A percentile compares a stretch with the other conserved stretches of the same genome.
These are phyloP conservation scores for Calonectris borealis DNA, from an alignment of 2,113 vertebrate genomes.

Conservation along the genomic window DNA sequence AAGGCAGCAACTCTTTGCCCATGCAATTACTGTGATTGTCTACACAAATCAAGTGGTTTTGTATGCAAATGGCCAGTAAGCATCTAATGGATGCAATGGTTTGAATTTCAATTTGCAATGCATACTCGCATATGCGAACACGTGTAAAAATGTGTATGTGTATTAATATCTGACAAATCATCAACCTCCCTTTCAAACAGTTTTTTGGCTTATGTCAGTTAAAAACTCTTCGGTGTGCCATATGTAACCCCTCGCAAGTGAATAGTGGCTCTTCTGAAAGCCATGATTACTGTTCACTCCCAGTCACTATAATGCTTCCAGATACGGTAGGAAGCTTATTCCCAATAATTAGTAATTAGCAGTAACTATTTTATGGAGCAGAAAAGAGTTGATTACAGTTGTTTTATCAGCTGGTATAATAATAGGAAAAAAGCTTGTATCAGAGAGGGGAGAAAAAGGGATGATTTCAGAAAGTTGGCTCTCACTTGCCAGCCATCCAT, in stretches of 20 bases:
- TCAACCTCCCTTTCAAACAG: background rate
- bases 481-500: constrained; percentile 9
- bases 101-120: constrained; percentile 47
- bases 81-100: background rate
- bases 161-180: constrained; percentile 53
- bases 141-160: background rate
- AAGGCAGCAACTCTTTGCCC: constrained; percentile 13
- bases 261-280: background rate
- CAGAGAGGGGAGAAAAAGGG: background rate
- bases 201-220: background rate
- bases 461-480: constrained; percentile 15
- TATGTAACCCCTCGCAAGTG: constrained; percentile 4
- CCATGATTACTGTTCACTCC: constrained; percentile 25
- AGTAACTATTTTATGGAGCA: constrained; percentile 62
- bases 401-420: constrained; percentile 54
- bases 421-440: constrained; percentile 17
- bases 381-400: constrained; percentile 70
- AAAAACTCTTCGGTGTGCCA: constrained; percentile 1
- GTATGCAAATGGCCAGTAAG: constrained; percentile 39
- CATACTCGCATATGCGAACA: background rate
- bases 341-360: constrained; percentile 66
- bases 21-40: constrained; percentile 47
- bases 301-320: constrained; percentile 18
- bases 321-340: constrained; percentile 26
- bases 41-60: constrained; percentile 48